These are phyloP conservation scores for Molossus alvarezi DNA, from an alignment of 2,797 vertebrate genomes.

Conservation along the genomic window DNA sequence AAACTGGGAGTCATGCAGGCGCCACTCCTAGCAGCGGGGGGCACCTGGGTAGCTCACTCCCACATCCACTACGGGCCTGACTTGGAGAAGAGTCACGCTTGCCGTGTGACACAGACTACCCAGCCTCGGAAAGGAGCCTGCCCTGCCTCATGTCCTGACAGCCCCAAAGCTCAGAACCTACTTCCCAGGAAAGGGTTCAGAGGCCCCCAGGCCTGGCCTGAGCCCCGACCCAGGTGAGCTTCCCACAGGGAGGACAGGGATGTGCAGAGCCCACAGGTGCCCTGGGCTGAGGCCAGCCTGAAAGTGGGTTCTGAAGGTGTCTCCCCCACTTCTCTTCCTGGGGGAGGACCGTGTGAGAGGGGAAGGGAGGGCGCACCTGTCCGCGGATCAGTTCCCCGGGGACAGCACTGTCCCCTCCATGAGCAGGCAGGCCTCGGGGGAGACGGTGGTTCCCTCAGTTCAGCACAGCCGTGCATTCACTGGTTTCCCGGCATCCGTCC, in stretches of 20 bases:
- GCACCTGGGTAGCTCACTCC: too few species aligned
- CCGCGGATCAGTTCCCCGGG: too few species aligned
- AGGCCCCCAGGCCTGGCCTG: neutral
- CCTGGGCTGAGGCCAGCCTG: neutral
- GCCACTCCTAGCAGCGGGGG: neutral
- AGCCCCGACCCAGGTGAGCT: neutral
- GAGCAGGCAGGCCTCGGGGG: neutral
- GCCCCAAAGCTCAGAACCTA: neutral
- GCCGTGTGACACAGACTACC: fast-evolving
- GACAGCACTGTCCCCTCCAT: fast-evolving
- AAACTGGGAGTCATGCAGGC: neutral
- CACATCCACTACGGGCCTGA: neutral
- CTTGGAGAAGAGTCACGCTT: too few species aligned
- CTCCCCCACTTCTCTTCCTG: neutral
- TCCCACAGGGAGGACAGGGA: too few species aligned
- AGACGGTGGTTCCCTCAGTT: neutral
- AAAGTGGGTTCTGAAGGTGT: fast-evolving
- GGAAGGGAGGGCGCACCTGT: fast-evolving
- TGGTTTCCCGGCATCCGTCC: neutral
- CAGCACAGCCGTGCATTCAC: neutral
- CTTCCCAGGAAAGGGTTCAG: neutral
- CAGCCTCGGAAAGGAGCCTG: neutral
- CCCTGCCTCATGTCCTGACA: neutral
- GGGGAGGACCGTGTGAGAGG: neutral
- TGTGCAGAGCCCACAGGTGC: neutral